Base-by-base conservation (phyloP, 2,888 invertebrate genomes). In the Eupelmus urozonus region DNA sequence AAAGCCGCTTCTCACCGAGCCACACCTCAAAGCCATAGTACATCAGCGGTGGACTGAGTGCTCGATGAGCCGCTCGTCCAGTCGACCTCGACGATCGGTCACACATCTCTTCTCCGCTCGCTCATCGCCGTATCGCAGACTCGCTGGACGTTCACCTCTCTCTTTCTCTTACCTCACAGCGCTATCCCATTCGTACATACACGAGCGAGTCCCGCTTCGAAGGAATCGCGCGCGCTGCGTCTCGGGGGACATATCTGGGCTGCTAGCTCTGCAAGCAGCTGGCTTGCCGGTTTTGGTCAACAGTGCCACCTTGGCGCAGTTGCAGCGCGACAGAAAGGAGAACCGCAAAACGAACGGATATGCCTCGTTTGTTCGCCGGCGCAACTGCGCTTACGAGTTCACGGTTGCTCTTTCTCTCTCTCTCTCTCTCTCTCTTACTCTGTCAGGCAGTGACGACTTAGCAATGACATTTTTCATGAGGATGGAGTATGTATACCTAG, bases 281-380 rank as follows among this genome's bases (percentile, higher is more conserved):
- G 9, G 76, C 81, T 84, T 87, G 85, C 88, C 85, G 76, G 82
- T 84, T 88, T 87, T 88, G 88, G 88, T 87, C 84, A 85, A 84
- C 79, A 78, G 75, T 82, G 80, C 81, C 80, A 82, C 70, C 57
- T 62, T 20, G 13, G n/a, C n/a, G n/a, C 9, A 0, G 25, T 1
- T 5, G 49, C 49, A 76, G 29, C 55, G 71, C 55, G 18, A 13
- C 34, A 16, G 71, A 11, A 42, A 45, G 45, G 13, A 74, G 63
- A 59, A 79, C 76, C 76, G 81, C 83, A 55, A 81, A 79, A 81
- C 82, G 76, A 80, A 82, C 84, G 85, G 85, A 86, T 85, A 80
- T 82, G 82, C 70, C 83, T 84, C 83, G 85, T 85, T 85, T 78
- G 74, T 78, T 72, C 79, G 59, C 9, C 76, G 79, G 60, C 23